These are phyloP conservation scores for Dilophus febrilis DNA, from an alignment of 2,888 invertebrate genomes.

Conservation along the genomic window DNA sequence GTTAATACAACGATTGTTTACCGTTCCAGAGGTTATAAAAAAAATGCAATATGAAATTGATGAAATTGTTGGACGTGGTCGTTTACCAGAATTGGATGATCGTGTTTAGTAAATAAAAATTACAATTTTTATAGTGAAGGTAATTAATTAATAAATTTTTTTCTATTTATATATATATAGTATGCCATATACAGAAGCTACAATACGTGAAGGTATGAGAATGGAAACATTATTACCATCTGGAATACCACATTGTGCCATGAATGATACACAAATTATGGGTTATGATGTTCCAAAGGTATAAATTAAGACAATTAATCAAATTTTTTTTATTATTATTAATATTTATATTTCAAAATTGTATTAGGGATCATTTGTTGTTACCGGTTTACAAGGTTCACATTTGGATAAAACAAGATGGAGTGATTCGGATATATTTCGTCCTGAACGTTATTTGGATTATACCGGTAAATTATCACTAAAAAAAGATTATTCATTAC, in stretches of 20 bases:
- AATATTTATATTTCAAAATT: too few species aligned
- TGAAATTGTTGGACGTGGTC: slow-evolving; percentile 38
- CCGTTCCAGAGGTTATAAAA: slow-evolving; percentile 37
- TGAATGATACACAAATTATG: slow-evolving; percentile 32
- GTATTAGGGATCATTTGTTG: slow-evolving; percentile 37
- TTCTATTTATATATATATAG: slow-evolving; percentile 17
- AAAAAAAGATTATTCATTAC: slow-evolving; percentile 39
- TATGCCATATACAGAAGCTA: slow-evolving; percentile 43
- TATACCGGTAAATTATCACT: slow-evolving; percentile 34
- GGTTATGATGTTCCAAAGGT: slow-evolving; percentile 43
- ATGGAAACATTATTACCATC: slow-evolving; percentile 42
- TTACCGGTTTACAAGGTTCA: slow-evolving; percentile 36
- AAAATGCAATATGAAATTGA: slow-evolving; percentile 46
- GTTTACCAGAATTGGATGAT: slow-evolving; percentile 42
- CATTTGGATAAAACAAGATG: slow-evolving; percentile 41
- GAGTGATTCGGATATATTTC: slow-evolving; percentile 46
- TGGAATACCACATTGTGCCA: slow-evolving; percentile 36
- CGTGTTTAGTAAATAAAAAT: slow-evolving; percentile 29
- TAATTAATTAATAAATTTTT: too few species aligned
- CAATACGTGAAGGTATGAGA: slow-evolving; percentile 41
- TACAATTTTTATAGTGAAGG: too few species aligned
- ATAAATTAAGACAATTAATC: slow-evolving; percentile 7
- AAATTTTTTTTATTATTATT: too few species aligned
- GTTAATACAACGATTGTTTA: slow-evolving; percentile 35
- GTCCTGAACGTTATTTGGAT: slow-evolving; percentile 46